Base-by-base conservation (phyloP, 2,113 vertebrate genomes). In the Oncorhynchus gorbuscha region DNA sequence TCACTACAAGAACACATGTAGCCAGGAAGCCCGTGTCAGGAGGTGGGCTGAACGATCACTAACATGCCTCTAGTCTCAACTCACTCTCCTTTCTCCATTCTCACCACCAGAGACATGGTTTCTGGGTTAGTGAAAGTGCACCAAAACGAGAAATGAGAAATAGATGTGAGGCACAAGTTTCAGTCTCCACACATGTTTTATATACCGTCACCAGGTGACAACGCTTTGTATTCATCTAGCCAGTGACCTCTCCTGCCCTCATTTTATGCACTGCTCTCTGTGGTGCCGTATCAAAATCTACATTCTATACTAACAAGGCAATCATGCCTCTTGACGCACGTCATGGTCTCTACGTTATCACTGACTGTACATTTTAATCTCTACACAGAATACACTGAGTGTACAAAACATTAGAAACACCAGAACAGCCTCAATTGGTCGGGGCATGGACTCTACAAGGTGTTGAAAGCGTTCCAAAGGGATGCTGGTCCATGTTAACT, bases 1-100 rank as follows among this genome's bases (percentile, higher is more conserved):
- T 83, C 39, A 22, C 20, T 99, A 99, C 87, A 98, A 97, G 89
- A 99, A 99, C 74, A 30, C 98, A 72, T 85, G 91, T 12, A 16
- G 13, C n/a, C 45, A n/a, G 45, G 18, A 24, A 45, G 24, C 39
- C 51, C 69, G 69, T 18, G 20, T 48, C 18, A 24, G 69, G 24
- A 55, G 1, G 39, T 69, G 22, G 18, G 62, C 59, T 22, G n/a
- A 22, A 62, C 59, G 2, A 12, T 45, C 39, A 45, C 39, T 45
- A 45, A 3, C 39, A 45, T 12, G 39, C 39, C 39, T 45, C 9
- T 45, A 11, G 9, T 12, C 39, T 45, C 39, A 45, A 45, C 39
- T 39, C 39, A 39, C 39, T 45, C 39, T 22, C 18, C 55, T 58
- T 14, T 58, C 55, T 58, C 55, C 55, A 58, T 5, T 13, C 18